These are phyloP conservation scores for Brachylomia viminalis DNA, from an alignment of 2,888 invertebrate genomes.

Conservation along the genomic window DNA sequence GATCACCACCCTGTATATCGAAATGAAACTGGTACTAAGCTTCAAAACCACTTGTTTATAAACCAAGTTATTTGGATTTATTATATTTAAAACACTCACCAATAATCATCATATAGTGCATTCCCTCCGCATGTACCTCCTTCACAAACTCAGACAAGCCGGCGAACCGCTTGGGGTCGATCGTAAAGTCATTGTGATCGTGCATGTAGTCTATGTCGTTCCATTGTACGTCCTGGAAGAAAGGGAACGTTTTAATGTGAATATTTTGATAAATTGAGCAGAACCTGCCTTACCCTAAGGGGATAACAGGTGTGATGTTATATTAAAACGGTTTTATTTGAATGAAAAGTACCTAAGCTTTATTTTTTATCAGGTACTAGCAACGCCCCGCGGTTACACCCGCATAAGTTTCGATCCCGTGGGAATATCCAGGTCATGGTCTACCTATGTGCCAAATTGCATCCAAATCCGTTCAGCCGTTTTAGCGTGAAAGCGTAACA, in stretches of 20 bases:
- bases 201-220: conserved; percentile 97
- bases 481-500: no score
- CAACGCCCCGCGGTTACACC: no score
- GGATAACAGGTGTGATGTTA: no score
- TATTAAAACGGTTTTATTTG: no score
- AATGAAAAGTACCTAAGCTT: no score
- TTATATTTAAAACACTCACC: conserved; percentile 76
- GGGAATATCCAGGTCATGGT: no score
- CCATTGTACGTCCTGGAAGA: conserved; percentile 94
- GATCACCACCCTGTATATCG: background rate
- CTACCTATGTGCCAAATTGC: no score
- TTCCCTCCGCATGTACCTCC: conserved; percentile 92
- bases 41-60: background rate
- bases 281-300: background rate
- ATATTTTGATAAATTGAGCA: background rate
- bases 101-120: conserved; percentile 94
- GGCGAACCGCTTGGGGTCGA: conserved; percentile 91
- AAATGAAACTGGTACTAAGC: background rate
- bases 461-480: no score
- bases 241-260: rapidly evolving
- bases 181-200: conserved; percentile 94
- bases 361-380: no score
- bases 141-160: conserved; percentile 93
- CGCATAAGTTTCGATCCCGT: no score
- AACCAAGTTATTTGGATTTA: background rate